Conservation (phyloP, 64 coral and sea anemone species). For the Platygyra sinensis region DNA sequence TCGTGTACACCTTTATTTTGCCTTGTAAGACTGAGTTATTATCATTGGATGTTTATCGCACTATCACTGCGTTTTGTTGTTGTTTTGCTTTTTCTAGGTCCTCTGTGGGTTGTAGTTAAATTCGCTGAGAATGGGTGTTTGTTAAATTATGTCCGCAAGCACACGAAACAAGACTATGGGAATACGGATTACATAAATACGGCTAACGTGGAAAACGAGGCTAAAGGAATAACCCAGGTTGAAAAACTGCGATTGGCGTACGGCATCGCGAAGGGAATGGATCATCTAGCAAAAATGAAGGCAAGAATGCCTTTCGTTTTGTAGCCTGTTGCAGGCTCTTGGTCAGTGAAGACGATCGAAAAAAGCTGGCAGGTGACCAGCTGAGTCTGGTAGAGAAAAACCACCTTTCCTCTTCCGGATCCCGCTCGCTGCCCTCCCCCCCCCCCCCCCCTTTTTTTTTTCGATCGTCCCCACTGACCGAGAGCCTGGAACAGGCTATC, state of each 20-base stretch:
- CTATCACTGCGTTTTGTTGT: background rate
- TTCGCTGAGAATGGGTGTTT: constrained; percentile 75
- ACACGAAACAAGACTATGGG: constrained; percentile 2
- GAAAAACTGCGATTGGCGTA: constrained; percentile 56
- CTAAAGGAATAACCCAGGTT: background rate
- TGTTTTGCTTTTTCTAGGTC: constrained; percentile 23
- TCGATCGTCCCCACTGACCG: too few relatives aligned
- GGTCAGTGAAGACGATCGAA: too few relatives aligned
- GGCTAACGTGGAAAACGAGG: background rate
- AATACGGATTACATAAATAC: background rate
- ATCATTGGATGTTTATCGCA: background rate
- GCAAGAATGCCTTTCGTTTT: background rate
- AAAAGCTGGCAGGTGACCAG: too few relatives aligned
- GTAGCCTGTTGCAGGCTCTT: too few relatives aligned
- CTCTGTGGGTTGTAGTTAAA: constrained; percentile 79
- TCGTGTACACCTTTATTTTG: too few relatives aligned
- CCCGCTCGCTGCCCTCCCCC: too few relatives aligned
- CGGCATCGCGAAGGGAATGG: constrained; percentile 80
- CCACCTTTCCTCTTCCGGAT: too few relatives aligned
- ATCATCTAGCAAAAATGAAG: constrained; percentile 54
- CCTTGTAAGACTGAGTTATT: too few relatives aligned
- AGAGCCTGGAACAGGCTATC: too few relatives aligned
- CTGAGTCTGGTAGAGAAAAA: too few relatives aligned
- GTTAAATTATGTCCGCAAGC: constrained; percentile 54
- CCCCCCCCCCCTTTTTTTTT: too few relatives aligned